Conservation (phyloP, 2,797 vertebrate genomes). For the Sebastes nivosus region DNA sequence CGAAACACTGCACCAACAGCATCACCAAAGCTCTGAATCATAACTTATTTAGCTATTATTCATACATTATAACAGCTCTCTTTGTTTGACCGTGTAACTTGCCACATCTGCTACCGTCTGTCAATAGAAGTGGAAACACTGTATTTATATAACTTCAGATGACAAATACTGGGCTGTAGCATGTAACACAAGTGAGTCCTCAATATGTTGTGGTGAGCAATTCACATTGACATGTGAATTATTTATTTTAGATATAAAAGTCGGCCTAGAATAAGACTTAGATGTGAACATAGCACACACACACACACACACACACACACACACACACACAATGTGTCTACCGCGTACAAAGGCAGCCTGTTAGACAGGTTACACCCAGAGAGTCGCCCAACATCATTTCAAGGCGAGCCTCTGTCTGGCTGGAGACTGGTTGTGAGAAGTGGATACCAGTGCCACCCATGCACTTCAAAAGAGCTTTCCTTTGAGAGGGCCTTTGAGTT, state of each 20-base stretch:
- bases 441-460: constrained; percentile 37
- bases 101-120: not conserved
- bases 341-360: constrained; percentile 39
- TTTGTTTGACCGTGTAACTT: not conserved
- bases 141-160: not conserved
- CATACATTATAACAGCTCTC: not conserved
- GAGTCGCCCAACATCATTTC: constrained; percentile 37
- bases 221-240: not conserved
- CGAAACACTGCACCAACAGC: constrained; percentile 6
- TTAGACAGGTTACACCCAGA: constrained; percentile 67
- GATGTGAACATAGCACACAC: not conserved
- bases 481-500: not conserved
- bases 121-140: not conserved
- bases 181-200: not conserved
- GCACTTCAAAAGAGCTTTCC: constrained; percentile 22
- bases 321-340: not conserved
- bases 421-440: constrained; percentile 22
- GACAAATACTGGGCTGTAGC: not conserved
- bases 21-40: not conserved
- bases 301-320: constrained; percentile 31
- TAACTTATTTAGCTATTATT: not conserved
- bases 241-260: not conserved
- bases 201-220: not conserved
- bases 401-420: constrained; percentile 35
- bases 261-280: not conserved